Base-by-base conservation (phyloP, 2,888 invertebrate species). In the Leuctra nigra region DNA sequence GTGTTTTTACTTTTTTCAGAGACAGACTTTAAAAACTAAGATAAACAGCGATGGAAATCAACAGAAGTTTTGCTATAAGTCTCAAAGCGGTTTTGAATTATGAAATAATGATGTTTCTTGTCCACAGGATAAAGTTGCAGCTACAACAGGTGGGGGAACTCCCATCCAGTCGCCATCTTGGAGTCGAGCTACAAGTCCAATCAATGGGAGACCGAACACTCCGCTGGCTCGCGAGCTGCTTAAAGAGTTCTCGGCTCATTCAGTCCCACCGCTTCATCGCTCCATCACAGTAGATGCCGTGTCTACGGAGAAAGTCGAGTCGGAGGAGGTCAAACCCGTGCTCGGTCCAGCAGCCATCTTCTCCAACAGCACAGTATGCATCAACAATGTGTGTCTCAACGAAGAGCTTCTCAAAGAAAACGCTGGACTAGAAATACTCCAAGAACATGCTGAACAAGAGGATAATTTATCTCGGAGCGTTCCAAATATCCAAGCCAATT, bases 361-460 rank as follows among this genome's bases (percentile, higher is more conserved):
- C 70, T 88, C 90, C 1, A 92, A 93, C 68, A 91, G 91, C 67
- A 87, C 89, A 11, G 90, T 75, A 22, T 70, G 71, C 62, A 64
- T 73, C 33, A 87, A 89, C 65, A 89, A 87, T 65, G 86, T 88
- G 4, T 86, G 85, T 63, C 75, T 92, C 11, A 91, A 90, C 68
- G 91, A 91, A 65, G 85, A 85, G 65, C 70, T 86, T 54, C 67
- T 83, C 25, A 77, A 80, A 69, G 77, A 75, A 60, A 73, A 73
- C 53, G 75, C 74, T 23, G 70, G 68, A n/a, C 33, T 57, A 24
- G 62, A 62, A 59, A 61, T 60, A 61, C 69, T 73, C 7, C 71
- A 70, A 54, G 57, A 67, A 22, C 64, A 65, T n/a, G 59, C 59
- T 20, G 67, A 66, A 14, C 35, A 18, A 2, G 64, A 62, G 1